Conservation (phyloP, 2,888 invertebrate species). For the Electrophaes corylata region DNA sequence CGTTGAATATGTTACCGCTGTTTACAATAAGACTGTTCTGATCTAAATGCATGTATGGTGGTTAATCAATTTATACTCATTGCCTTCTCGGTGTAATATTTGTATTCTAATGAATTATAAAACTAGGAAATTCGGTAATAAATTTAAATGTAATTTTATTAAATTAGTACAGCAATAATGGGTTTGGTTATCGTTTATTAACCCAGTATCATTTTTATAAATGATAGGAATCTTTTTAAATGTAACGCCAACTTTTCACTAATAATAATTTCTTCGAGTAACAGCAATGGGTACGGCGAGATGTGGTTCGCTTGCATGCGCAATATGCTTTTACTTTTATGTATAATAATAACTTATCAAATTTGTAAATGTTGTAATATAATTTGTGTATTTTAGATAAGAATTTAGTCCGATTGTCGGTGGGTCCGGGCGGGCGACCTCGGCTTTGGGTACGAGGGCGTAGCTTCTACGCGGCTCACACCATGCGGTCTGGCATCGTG, state of each 20-base stretch:
- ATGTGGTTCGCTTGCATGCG: slow-evolving; percentile 5
- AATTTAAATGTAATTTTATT: slow-evolving; percentile 11
- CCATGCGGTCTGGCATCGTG: slow-evolving; percentile 78
- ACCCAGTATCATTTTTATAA: background rate
- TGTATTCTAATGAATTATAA: slow-evolving; percentile 5
- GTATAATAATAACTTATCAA: background rate
- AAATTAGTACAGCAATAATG: slow-evolving; percentile 10
- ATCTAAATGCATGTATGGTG: background rate
- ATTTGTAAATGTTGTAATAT: background rate
- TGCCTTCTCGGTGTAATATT: background rate
- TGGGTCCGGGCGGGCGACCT: slow-evolving; percentile 77
- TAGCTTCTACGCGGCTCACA: slow-evolving; percentile 80
- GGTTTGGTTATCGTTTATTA: background rate
- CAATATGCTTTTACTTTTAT: background rate
- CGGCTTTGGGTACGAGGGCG: slow-evolving; percentile 78
- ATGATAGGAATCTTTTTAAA: background rate
- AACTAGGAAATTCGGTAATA: slow-evolving; percentile 7
- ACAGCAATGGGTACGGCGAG: background rate
- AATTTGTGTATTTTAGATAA: slow-evolving; percentile 55
- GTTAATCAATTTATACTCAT: background rate
- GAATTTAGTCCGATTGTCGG: slow-evolving; percentile 70
- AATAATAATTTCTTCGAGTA: background rate
- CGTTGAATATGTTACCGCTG: background rate
- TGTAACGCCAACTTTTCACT: background rate
- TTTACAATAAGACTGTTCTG: background rate